phyloP scores from a whole-genome alignment of 2,113 vertebrate genomes.

The Malurus alboscapulatus region DNA sequence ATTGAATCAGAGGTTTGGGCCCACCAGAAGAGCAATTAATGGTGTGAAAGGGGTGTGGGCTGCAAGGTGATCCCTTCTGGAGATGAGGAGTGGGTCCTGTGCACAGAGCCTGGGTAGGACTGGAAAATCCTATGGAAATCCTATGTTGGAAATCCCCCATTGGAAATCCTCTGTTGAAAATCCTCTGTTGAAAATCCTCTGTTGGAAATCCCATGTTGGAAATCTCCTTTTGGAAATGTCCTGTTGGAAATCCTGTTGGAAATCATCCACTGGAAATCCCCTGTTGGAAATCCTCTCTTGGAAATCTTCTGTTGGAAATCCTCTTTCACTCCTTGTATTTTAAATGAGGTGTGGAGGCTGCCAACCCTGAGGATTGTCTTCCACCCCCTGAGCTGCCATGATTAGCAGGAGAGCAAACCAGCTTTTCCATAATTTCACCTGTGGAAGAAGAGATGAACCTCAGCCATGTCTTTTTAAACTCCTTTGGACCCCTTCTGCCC shows the following conservation, averaged over 20 bases:
- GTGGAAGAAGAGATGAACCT: neutral
- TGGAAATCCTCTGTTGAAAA: too few relatives aligned
- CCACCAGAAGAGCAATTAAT: neutral
- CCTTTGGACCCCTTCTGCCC: neutral
- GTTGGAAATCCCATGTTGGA: too few relatives aligned
- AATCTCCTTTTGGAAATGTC: too few relatives aligned
- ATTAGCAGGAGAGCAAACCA: neutral
- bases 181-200: too few relatives aligned
- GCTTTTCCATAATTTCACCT: neutral
- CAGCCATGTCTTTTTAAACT: neutral
- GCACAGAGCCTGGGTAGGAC: accelerated
- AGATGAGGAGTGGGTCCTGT: neutral
- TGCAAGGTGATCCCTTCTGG: neutral
- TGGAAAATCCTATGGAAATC: neutral
- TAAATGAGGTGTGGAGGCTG: neutral
- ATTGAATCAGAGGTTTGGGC: neutral
- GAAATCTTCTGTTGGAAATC: neutral
- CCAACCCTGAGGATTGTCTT: neutral
- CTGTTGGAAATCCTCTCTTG: too few relatives aligned
- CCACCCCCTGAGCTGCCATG: neutral
- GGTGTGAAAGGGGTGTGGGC: neutral
- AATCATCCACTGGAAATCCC: too few relatives aligned
- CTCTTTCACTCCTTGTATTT: neutral
- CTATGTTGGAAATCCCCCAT: too few relatives aligned
- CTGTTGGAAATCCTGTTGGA: too few relatives aligned